phyloP scores from a whole-genome alignment of 2,888 invertebrate species.

The Trimorus sp. region DNA sequence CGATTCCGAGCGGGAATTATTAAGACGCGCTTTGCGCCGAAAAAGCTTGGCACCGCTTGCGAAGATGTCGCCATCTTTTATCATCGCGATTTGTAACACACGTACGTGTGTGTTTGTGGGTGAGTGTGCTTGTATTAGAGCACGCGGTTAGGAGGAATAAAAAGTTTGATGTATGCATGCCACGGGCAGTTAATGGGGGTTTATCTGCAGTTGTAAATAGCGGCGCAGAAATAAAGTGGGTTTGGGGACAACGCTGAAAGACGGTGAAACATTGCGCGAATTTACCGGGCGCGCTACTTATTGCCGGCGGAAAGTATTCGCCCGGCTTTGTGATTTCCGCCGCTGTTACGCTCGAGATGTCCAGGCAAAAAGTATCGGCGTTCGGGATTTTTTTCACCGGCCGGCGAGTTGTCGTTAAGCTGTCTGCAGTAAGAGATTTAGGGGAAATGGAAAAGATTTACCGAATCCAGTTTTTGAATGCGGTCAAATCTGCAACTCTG shows the following conservation, averaged over 20 bases:
- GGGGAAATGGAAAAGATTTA: no score
- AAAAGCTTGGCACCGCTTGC: slow-evolving; percentile 33
- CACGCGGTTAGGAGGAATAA: slow-evolving; percentile 45
- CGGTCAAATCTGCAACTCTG: no score
- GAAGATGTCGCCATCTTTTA: slow-evolving; percentile 36
- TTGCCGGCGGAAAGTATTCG: slow-evolving; percentile 29
- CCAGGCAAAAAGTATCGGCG: slow-evolving; percentile 6
- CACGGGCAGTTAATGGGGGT: slow-evolving; percentile 54
- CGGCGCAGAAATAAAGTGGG: slow-evolving; percentile 50
- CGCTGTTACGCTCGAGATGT: slow-evolving; percentile 6
- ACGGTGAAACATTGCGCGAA: slow-evolving; percentile 56
- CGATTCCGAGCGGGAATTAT: background rate
- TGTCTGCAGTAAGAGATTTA: no score
- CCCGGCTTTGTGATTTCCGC: slow-evolving; percentile 27
- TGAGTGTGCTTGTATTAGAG: slow-evolving; percentile 3
- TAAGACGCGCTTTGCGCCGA: slow-evolving; percentile 19
- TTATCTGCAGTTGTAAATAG: slow-evolving; percentile 64
- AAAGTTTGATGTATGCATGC: slow-evolving; percentile 58
- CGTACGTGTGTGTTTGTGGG: background rate
- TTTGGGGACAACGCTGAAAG: slow-evolving; percentile 43
- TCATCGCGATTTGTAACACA: slow-evolving; percentile 40
- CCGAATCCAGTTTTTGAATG: no score
- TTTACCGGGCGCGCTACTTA: slow-evolving; percentile 49
- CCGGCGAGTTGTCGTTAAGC: background rate
- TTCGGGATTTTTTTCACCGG: background rate